These are phyloP conservation scores for Rhea pennata DNA, from an alignment of 2,113 vertebrate species.

Conservation along the genomic window DNA sequence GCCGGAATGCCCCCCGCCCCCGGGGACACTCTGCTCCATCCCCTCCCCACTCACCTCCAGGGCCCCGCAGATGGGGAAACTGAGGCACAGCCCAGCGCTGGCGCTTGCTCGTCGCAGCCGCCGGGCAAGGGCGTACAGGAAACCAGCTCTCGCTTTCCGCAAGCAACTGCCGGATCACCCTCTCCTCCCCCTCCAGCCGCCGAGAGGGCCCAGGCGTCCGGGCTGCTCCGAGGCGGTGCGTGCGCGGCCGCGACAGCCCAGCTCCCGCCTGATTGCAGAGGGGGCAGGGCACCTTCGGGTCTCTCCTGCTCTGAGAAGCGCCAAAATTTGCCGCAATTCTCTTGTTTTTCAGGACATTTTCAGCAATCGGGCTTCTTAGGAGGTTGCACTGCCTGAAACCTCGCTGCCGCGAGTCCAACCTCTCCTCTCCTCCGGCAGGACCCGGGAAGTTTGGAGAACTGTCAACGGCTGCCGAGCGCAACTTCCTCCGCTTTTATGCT, in stretches of 20 bases:
- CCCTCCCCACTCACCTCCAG: conserved; percentile 13
- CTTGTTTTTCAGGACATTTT: no score
- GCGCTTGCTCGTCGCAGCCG: not conserved
- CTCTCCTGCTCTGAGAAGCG: not conserved
- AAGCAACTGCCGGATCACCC: not conserved
- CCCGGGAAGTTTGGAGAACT: not conserved
- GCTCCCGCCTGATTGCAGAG: not conserved
- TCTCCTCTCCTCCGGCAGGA: no score
- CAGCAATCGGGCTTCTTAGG: no score
- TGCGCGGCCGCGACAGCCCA: not conserved
- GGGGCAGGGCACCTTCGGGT: not conserved
- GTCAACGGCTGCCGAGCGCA: not conserved
- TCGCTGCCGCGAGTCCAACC: no score
- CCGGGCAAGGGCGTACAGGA: not conserved
- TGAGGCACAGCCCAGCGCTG: conserved; percentile 1
- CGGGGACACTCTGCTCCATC: not conserved
- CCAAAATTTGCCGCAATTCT: not conserved
- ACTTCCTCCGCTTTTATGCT: no score
- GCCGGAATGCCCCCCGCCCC: not conserved
- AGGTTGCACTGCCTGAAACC: no score
- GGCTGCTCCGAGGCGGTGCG: not conserved
- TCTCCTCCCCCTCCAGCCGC: not conserved
- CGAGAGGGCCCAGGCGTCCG: not conserved
- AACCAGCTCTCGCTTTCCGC: not conserved
- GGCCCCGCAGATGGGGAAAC: not conserved